phyloP scores from a whole-genome alignment of 1,140 invertebrate species.

The Drosophila takahashii region DNA sequence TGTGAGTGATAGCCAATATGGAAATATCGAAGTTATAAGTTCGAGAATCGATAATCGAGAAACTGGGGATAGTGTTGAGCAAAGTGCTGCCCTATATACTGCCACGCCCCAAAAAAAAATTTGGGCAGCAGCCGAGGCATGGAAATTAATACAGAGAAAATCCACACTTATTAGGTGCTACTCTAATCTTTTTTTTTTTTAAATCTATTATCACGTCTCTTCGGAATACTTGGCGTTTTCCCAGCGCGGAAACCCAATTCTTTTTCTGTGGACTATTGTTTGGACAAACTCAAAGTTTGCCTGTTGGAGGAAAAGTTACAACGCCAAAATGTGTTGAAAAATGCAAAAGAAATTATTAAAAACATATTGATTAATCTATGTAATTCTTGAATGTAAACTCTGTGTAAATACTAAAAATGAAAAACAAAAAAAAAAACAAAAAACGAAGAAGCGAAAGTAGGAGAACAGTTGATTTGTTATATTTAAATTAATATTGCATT shows the following conservation, averaged over 20 bases:
- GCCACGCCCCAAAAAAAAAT: constrained; percentile 62
- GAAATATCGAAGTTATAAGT: constrained; percentile 23
- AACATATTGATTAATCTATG: constrained; percentile 43
- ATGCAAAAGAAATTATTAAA: constrained; percentile 36
- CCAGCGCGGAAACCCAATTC: constrained; percentile 1
- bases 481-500: constrained; percentile 67
- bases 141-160: constrained; percentile 14
- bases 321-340: constrained; percentile 67
- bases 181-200: constrained; percentile 41
- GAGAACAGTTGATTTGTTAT: constrained; percentile 38
- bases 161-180: constrained; percentile 59
- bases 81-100: constrained; percentile 41
- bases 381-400: constrained; percentile 52
- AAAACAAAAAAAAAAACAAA: constrained; percentile 10
- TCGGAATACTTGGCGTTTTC: constrained; percentile 15
- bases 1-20: constrained; percentile 31
- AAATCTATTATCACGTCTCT: constrained; percentile 12
- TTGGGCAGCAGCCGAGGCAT: constrained; percentile 26
- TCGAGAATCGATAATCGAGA: constrained; percentile 11
- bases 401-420: constrained; percentile 76
- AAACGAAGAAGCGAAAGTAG: neutral
- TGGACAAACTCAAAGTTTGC: constrained; percentile 77
- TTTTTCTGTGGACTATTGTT: constrained; percentile 51
- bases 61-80: constrained; percentile 34
- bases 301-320: constrained; percentile 37